Conservation (phyloP, 1,140 invertebrate species). For the Pteromalus puparum region DNA sequence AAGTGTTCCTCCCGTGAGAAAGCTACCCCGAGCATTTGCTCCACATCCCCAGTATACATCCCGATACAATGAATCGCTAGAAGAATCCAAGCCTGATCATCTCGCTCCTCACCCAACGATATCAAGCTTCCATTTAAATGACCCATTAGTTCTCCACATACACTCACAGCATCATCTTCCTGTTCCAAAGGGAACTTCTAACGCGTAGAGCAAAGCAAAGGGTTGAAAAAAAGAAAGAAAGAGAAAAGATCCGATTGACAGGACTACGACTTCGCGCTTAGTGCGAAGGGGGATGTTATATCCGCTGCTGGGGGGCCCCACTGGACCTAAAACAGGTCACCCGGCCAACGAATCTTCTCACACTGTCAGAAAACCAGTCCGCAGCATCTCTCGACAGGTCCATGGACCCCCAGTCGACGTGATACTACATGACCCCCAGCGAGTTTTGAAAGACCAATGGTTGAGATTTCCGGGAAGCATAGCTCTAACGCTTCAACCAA, state of each 20-base stretch:
- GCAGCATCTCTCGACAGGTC: slow-evolving; percentile 53
- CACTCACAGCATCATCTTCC: slow-evolving; percentile 39
- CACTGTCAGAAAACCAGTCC: slow-evolving; percentile 64
- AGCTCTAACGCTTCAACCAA: slow-evolving; percentile 53
- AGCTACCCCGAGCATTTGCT: neutral
- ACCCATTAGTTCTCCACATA: slow-evolving; percentile 46
- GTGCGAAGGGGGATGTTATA: slow-evolving; percentile 16
- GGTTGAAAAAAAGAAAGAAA: neutral
- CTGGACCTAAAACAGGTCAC: slow-evolving; percentile 58
- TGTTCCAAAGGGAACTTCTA: slow-evolving; percentile 43
- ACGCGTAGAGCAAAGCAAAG: slow-evolving; percentile 14
- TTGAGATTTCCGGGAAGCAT: slow-evolving; percentile 59
- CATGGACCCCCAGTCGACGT: slow-evolving; percentile 61
- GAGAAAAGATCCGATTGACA: slow-evolving; percentile 1
- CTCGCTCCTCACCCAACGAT: neutral
- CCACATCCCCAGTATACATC: neutral
- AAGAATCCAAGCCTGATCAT: neutral
- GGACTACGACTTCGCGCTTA: neutral
- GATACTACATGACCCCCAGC: slow-evolving; percentile 56
- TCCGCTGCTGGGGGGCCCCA: slow-evolving; percentile 58
- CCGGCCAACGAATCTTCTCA: slow-evolving; percentile 74
- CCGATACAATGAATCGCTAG: neutral
- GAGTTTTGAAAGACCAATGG: slow-evolving; percentile 44
- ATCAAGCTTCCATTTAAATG: slow-evolving; percentile 59
- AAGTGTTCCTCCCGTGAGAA: slow-evolving; percentile 37